Evolutionary conservation across 2,113 vertebrate species (phyloP).

Genomic region (Ctenomys sociabilis): DNA sequence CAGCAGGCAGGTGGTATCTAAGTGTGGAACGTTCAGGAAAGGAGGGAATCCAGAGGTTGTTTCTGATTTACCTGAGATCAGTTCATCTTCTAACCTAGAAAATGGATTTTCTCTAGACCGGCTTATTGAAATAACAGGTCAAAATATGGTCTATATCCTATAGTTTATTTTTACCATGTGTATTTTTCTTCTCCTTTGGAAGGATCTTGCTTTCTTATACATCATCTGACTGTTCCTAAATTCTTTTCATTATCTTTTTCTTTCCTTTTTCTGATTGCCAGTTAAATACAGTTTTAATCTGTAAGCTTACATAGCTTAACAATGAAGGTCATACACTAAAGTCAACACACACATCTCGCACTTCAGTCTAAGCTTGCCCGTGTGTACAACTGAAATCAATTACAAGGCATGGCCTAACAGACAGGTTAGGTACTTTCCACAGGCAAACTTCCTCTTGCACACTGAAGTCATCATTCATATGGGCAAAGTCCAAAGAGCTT

Average conservation of each 20-base stretch:
- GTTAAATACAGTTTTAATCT: too few species aligned
- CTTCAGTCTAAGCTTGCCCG: too few species aligned
- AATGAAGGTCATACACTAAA: too few species aligned
- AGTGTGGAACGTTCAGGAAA: background rate
- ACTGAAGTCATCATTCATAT: too few species aligned
- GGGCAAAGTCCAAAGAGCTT: too few species aligned
- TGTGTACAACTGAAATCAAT: too few species aligned
- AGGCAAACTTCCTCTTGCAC: too few species aligned
- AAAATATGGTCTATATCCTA: background rate
- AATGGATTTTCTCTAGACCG: background rate
- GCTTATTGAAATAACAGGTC: background rate
- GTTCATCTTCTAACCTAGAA: conserved; percentile 27
- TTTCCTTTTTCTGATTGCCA: too few species aligned
- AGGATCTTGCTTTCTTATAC: background rate
- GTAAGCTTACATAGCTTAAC: too few species aligned
- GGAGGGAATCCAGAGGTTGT: background rate
- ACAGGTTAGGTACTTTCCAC: too few species aligned
- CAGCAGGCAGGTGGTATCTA: background rate
- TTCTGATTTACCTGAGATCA: conserved; percentile 33
- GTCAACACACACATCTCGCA: too few species aligned
- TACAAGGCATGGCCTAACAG: too few species aligned
- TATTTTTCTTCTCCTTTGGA: background rate
- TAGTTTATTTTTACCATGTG: conserved; percentile 6
- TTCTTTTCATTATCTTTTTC: background rate
- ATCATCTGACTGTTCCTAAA: background rate